Evolutionary conservation across 2,797 vertebrate species (phyloP).

Genomic region (Bryconaethiops microstoma): DNA sequence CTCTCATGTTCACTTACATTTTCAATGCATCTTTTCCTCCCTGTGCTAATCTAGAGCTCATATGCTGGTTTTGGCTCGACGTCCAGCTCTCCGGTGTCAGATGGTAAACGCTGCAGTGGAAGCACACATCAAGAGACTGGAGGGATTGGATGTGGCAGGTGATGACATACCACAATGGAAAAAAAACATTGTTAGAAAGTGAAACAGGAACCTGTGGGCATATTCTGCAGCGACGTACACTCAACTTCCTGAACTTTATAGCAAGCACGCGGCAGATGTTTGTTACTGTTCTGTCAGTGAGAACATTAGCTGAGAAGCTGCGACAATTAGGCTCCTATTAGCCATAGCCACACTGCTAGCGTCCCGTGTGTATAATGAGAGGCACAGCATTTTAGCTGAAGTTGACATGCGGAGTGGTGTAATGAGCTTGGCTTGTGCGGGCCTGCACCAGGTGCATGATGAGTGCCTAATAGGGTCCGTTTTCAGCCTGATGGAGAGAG

Average conservation of each 20-base stretch:
- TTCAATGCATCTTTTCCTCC: neutral
- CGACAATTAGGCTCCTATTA: constrained; percentile 49
- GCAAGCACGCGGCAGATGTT: constrained; percentile 1
- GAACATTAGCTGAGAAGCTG: constrained; percentile 43
- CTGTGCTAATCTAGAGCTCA: neutral
- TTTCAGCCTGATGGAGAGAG: constrained; percentile 56
- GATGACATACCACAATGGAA: neutral
- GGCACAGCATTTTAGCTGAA: constrained; percentile 56
- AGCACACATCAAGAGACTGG: neutral
- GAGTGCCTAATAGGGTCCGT: constrained; percentile 71
- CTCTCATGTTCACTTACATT: neutral
- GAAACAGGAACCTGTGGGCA: neutral
- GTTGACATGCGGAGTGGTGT: constrained; percentile 56
- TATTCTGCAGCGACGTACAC: neutral
- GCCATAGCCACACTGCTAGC: constrained; percentile 27
- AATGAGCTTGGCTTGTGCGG: constrained; percentile 62
- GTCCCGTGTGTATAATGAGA: constrained; percentile 51
- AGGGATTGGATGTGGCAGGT: constrained; percentile 1
- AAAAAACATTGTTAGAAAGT: neutral
- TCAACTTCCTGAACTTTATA: constrained; percentile 1
- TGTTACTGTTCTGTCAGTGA: constrained; percentile 41
- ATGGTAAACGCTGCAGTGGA: neutral
- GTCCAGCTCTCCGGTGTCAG: neutral
- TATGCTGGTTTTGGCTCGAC: neutral
- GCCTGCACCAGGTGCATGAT: constrained; percentile 65